Evolutionary conservation across 2,888 invertebrate species (phyloP), one percentile per base, ranked within the genome.

Genomic region (Lepas anatifera): DNA sequence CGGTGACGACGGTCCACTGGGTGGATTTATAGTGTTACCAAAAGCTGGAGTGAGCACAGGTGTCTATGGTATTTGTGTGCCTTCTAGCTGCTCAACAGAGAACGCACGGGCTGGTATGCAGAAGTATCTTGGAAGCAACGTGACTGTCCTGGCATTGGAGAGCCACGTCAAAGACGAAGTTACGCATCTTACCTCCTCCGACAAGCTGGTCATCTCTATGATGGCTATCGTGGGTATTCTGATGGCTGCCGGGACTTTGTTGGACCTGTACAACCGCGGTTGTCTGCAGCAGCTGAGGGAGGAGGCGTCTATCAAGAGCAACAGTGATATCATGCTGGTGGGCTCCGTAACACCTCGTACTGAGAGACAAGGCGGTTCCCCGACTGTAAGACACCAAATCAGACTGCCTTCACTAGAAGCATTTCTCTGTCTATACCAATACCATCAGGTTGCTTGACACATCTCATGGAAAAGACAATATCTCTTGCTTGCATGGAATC

Each of bases 341-440:
- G 22, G 13, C 58, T 4, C 58, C 32, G 58, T 35, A 35, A 35
- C 22, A 32, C 4, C 3, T 7, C 16, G 35, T 58, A 35, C 35
- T 58, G 22, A 4, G 58, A 16, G 32, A 22, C 58, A 8, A 22
- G 48, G 35, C 27, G 6, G 32, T 0, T 2, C 2, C 27, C 46
- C 46, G 43, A 1, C 29, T 25, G 29, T 16, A n/a, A n/a, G n/a
- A 3, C 27, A 46, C 13, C 22, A 13, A 39, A 67, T 58, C 32
- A 32, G 11, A 18, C 67, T 64, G 50, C 32, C n/a, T n/a, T 52
- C 43, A n/a, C 72, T 80, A 73, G 81, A 83, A 76, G 82, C 86
- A 0, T n/a, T 89, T 90, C 80, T 89, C 89, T 0, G 80, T 89
- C 16, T 85, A 86, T 77, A 84, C 84, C 71, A 87, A 88, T 29